Conservation (phyloP, 2,113 vertebrate genomes). For the Clarias magur region DNA sequence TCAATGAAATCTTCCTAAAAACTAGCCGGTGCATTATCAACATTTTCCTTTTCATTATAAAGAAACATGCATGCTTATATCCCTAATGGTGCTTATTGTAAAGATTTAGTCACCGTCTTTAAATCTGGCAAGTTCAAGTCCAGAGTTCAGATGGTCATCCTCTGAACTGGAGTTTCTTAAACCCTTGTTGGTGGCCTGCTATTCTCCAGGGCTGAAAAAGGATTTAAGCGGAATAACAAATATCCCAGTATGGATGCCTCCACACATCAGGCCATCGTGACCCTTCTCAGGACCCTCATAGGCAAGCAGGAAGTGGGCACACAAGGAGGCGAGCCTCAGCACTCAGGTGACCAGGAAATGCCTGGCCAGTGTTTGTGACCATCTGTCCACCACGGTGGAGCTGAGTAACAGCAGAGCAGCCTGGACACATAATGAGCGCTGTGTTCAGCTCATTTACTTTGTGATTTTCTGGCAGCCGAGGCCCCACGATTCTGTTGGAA, state of each 20-base stretch:
- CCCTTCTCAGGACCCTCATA: constrained; percentile 73
- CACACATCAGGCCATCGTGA: constrained; percentile 62
- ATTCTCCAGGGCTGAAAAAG: constrained; percentile 62
- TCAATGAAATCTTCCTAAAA: constrained; percentile 64
- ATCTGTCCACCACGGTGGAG: constrained; percentile 60
- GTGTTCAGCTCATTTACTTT: constrained; percentile 55
- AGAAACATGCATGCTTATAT: not conserved
- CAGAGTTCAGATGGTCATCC: constrained; percentile 65
- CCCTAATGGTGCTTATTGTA: not conserved
- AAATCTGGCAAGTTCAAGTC: constrained; percentile 57
- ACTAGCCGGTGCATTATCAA: constrained; percentile 33
- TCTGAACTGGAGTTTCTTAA: constrained; percentile 61
- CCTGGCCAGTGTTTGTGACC: constrained; percentile 63
- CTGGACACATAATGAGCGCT: constrained; percentile 51
- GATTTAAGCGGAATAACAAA: constrained; percentile 77
- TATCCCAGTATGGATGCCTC: constrained; percentile 68
- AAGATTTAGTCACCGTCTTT: constrained; percentile 60
- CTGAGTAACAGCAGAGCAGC: constrained; percentile 50
- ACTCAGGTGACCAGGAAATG: constrained; percentile 74
- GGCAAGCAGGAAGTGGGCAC: constrained; percentile 63
- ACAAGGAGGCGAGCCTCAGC: constrained; percentile 49
- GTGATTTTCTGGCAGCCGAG: constrained; percentile 48
- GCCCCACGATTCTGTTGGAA: constrained; percentile 39
- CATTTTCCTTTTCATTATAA: not conserved
- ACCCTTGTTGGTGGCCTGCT: constrained; percentile 59